phyloP scores from a whole-genome alignment of 1,140 invertebrate species.

The Ctenoplectra terminalis region DNA sequence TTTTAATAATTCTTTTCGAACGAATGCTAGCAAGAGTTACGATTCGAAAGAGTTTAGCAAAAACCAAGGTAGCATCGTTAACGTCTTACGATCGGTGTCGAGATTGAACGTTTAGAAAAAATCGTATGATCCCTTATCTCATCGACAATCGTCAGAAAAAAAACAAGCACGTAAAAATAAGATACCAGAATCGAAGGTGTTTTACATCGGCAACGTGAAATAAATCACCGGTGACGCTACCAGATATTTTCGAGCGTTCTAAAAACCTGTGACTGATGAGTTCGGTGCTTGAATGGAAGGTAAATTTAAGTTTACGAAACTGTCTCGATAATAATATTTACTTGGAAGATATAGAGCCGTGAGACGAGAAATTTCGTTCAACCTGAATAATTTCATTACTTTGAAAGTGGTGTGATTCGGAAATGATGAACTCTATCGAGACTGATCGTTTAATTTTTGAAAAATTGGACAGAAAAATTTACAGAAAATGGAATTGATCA shows the following conservation, averaged over 20 bases:
- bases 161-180: neutral
- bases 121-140: neutral
- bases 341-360: too few species aligned
- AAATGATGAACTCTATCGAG: too few species aligned
- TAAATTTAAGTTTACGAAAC: neutral
- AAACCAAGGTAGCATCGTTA: too few species aligned
- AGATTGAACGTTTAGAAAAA: neutral
- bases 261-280: neutral
- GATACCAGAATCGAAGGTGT: neutral
- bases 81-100: neutral
- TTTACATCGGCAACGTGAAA: neutral
- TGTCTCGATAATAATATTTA: neutral
- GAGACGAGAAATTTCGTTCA: too few species aligned
- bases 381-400: too few species aligned
- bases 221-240: neutral
- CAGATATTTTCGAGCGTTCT: neutral
- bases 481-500: too few species aligned
- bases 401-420: too few species aligned
- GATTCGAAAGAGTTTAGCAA: too few species aligned
- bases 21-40: too few species aligned
- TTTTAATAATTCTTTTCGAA: too few species aligned
- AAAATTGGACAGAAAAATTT: too few species aligned
- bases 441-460: too few species aligned
- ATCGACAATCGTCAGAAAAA: neutral
- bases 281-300: neutral